These are phyloP conservation scores for Lissonota sp. DNA, from an alignment of 2,888 invertebrate genomes.

Conservation along the genomic window DNA sequence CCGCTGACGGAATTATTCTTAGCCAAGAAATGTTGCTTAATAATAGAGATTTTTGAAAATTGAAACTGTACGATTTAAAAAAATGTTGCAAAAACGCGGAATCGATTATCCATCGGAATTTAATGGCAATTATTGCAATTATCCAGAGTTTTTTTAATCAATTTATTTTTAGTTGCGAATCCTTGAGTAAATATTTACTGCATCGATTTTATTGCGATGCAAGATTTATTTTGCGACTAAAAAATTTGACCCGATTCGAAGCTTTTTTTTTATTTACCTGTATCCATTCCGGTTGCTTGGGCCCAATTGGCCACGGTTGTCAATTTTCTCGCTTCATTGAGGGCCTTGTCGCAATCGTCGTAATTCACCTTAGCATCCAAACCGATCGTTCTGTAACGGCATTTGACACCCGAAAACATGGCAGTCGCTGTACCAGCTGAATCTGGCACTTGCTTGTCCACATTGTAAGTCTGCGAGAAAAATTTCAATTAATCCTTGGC, in stretches of 20 bases:
- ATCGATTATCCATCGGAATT: no score
- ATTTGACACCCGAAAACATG: slow-evolving; percentile 87
- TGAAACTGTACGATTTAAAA: no score
- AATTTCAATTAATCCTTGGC: slow-evolving; percentile 12
- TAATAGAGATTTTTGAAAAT: no score
- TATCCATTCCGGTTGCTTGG: slow-evolving; percentile 85
- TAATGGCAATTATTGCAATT: no score
- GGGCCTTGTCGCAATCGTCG: slow-evolving; percentile 82
- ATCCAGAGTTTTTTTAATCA: background rate
- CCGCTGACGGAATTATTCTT: no score
- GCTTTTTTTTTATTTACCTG: slow-evolving; percentile 81
- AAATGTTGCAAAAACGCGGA: no score
- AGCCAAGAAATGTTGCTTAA: no score
- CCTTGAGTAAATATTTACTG: background rate
- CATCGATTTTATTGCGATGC: background rate
- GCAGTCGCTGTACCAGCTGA: slow-evolving; percentile 90
- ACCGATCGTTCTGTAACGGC: slow-evolving; percentile 86
- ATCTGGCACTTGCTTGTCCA: slow-evolving; percentile 89
- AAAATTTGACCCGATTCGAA: background rate
- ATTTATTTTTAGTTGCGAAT: background rate
- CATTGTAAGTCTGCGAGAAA: slow-evolving; percentile 87
- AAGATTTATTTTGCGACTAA: no score
- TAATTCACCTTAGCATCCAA: slow-evolving; percentile 83
- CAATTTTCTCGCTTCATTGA: slow-evolving; percentile 80
- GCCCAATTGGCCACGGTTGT: slow-evolving; percentile 86